Percentiles rank a stretch among this genome's conserved stretches.
phyloP scores from a whole-genome alignment of 2,797 vertebrate species.

The Numenius phaeopus region DNA sequence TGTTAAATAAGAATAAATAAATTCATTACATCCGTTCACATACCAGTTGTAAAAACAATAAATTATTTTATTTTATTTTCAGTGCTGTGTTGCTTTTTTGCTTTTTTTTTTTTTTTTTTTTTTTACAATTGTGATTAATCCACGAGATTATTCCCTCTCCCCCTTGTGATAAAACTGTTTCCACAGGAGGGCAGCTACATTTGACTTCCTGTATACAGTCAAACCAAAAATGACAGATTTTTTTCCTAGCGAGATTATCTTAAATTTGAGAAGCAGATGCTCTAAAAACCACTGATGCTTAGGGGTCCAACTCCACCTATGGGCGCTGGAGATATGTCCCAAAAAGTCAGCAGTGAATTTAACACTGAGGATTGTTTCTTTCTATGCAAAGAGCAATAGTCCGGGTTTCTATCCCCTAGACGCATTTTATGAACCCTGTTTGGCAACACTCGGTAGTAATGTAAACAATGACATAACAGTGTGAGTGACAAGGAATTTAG shows the following conservation, averaged over 20 bases:
- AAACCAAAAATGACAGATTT: neutral
- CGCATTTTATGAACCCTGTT: neutral
- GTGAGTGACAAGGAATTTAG: neutral
- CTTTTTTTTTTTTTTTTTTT: slow-evolving; percentile 59
- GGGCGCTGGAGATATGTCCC: neutral
- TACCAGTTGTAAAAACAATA: slow-evolving; percentile 98
- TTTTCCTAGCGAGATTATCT: neutral
- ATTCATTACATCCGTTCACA: slow-evolving; percentile 92
- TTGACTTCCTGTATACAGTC: slow-evolving; percentile 17
- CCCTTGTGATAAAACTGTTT: slow-evolving; percentile 79
- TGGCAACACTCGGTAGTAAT: neutral
- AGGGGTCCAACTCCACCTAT: neutral
- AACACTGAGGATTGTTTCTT: neutral
- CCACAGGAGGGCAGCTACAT: slow-evolving; percentile 76
- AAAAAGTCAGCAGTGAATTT: neutral
- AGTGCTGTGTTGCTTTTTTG: slow-evolving; percentile 89
- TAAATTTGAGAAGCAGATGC: neutral
- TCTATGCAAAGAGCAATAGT: neutral
- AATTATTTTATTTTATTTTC: slow-evolving; percentile 91
- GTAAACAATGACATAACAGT: slow-evolving; percentile 27
- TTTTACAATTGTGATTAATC: slow-evolving; percentile 68
- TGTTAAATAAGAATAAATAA: slow-evolving; percentile 99
- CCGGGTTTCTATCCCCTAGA: neutral
- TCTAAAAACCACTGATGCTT: neutral
- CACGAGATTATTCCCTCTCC: slow-evolving; percentile 60